Conservation (phyloP, 1,140 invertebrate species). For the Drosophila mayri region DNA sequence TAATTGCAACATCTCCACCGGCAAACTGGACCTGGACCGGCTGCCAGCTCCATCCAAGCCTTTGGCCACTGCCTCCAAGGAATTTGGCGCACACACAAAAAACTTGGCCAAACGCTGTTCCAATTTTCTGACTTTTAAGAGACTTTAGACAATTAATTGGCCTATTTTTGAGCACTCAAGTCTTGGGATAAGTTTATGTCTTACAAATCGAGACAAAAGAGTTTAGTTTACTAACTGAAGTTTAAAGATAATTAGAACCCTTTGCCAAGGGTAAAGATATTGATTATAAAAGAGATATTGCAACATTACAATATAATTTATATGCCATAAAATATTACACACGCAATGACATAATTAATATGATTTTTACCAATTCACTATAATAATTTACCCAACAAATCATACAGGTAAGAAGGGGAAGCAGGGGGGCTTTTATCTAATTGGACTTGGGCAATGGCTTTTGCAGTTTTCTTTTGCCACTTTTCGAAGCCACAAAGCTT, state of each 20-base stretch:
- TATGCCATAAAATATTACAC: not conserved
- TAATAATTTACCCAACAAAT: constrained; percentile 59
- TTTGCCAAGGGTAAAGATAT: too few relatives aligned
- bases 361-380: constrained; percentile 58
- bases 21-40: constrained; percentile 19
- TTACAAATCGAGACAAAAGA: not conserved
- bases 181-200: too few relatives aligned
- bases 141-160: not conserved
- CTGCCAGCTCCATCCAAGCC: constrained; percentile 15
- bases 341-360: constrained; percentile 55
- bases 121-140: not conserved
- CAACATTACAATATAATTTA: not conserved
- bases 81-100: constrained; percentile 11
- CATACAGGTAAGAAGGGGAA: constrained; percentile 18
- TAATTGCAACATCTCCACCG: constrained; percentile 37
- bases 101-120: constrained; percentile 11
- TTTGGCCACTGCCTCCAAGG: constrained; percentile 12
- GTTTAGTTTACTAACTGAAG: not conserved
- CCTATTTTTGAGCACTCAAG: not conserved
- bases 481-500: constrained; percentile 45
- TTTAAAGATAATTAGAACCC: not conserved
- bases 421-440: constrained; percentile 34
- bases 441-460: constrained; percentile 60
- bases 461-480: constrained; percentile 35
- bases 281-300: not conserved